Conservation (phyloP, 2,113 vertebrate species). For the Hippocampus zosterae region DNA sequence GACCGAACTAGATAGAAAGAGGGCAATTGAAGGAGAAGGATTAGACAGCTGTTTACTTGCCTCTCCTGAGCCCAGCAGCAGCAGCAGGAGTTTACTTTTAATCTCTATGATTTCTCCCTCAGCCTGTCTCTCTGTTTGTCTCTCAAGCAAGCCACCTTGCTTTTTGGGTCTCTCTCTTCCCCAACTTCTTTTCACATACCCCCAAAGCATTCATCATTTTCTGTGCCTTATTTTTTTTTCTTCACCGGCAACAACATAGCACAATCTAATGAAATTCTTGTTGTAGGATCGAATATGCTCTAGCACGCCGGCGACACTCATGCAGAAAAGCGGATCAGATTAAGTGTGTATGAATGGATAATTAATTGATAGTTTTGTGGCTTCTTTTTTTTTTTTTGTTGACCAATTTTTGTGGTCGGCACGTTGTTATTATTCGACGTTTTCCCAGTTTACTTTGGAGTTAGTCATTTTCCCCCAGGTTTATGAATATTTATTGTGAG, state of each 20-base stretch:
- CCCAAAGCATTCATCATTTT: background rate
- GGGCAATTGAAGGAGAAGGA: conserved; percentile 41
- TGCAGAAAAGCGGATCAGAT: no score
- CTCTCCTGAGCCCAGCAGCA: conserved; percentile 28
- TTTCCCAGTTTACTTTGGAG: no score
- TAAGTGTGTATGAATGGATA: no score
- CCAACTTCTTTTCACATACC: background rate
- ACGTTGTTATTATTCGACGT: no score
- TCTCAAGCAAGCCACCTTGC: background rate
- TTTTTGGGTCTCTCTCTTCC: background rate
- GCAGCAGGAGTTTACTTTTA: conserved; percentile 36
- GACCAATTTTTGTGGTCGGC: no score
- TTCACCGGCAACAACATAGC: background rate
- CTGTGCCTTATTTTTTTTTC: background rate
- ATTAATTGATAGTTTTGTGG: no score
- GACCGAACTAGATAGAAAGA: conserved; percentile 17
- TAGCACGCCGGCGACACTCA: no score
- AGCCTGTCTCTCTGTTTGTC: background rate
- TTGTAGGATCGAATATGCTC: background rate
- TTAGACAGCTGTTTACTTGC: conserved; percentile 60
- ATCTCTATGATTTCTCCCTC: conserved; percentile 26
- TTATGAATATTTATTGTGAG: no score
- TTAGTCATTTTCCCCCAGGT: no score
- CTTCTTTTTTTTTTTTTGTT: no score
- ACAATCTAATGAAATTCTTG: background rate